These are phyloP conservation scores for Paralichthys olivaceus DNA, from an alignment of 2,113 vertebrate genomes.

Conservation along the genomic window DNA sequence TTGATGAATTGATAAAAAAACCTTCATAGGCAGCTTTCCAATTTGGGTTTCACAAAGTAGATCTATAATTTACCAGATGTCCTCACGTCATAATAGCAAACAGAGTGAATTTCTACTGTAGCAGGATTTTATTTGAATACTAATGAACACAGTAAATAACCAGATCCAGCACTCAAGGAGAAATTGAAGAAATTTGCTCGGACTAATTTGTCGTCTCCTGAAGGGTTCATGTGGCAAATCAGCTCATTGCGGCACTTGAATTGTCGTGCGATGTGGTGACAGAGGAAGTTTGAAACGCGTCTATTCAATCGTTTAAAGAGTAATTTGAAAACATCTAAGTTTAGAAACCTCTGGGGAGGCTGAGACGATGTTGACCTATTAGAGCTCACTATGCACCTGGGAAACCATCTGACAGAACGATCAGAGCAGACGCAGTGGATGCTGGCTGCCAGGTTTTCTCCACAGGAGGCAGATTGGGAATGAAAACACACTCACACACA, in stretches of 20 bases:
- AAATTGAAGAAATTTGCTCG: background rate
- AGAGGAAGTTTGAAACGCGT: background rate
- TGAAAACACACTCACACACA: slow-evolving; percentile 28
- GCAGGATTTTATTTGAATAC: slow-evolving; percentile 10
- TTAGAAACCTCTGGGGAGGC: background rate
- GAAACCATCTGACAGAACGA: slow-evolving; percentile 42
- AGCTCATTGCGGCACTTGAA: background rate
- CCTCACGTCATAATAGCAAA: background rate
- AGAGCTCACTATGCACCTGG: slow-evolving; percentile 59
- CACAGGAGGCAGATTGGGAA: slow-evolving; percentile 72
- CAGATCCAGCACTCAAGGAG: background rate
- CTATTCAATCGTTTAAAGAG: background rate
- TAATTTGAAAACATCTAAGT: background rate
- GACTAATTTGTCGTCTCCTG: background rate
- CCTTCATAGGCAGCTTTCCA: background rate
- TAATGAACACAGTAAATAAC: slow-evolving; percentile 6
- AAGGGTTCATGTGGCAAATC: background rate
- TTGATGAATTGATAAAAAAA: too few relatives aligned
- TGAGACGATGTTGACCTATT: slow-evolving; percentile 16
- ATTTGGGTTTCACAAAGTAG: background rate
- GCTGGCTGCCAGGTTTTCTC: slow-evolving; percentile 79
- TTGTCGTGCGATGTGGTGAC: background rate
- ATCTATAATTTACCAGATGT: background rate
- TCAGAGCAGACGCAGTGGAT: slow-evolving; percentile 54
- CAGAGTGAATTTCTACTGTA: background rate